Percentiles rank a stretch among this genome's conserved stretches.
phyloP scores from a whole-genome alignment of 2,888 invertebrate genomes.

The Dimorphilus gyrociliatus region DNA sequence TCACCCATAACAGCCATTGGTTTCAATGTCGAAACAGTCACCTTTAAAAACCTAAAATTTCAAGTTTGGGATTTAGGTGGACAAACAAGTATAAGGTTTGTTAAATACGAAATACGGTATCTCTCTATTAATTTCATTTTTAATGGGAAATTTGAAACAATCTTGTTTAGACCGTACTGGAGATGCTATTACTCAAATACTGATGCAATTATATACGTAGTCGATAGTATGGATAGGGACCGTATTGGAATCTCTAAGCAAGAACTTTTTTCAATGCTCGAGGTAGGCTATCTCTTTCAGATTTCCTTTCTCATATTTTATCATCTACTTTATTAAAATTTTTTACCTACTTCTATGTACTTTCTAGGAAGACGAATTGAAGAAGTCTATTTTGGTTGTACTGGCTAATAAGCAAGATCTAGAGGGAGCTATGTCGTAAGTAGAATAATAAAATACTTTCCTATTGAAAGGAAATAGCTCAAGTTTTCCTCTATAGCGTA shows the following conservation, averaged over 20 bases:
- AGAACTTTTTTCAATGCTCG: constrained; percentile 86
- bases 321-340: constrained; percentile 3
- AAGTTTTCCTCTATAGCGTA: too few relatives aligned
- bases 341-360: too few relatives aligned
- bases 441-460: too few relatives aligned
- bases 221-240: constrained; percentile 95
- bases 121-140: too few relatives aligned
- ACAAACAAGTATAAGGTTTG: constrained; percentile 89
- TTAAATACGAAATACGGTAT: too few relatives aligned
- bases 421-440: constrained; percentile 86
- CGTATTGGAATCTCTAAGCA: constrained; percentile 97
- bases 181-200: constrained; percentile 99
- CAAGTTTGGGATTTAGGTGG: constrained; percentile 99
- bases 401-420: constrained; percentile 98
- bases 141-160: too few relatives aligned
- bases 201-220: constrained; percentile 98
- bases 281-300: constrained; percentile 47
- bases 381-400: constrained; percentile 84
- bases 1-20: constrained; percentile 95
- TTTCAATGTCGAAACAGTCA: constrained; percentile 98
- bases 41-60: constrained; percentile 99
- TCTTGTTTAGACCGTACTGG: constrained; percentile 94
- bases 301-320: neutral
- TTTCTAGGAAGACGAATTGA: constrained; percentile 79
- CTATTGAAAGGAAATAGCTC: too few relatives aligned